Evolutionary conservation across 2,113 vertebrate species (phyloP), one percentile per base, ranked within the genome.

Genomic region (Catagonus wagneri): DNA sequence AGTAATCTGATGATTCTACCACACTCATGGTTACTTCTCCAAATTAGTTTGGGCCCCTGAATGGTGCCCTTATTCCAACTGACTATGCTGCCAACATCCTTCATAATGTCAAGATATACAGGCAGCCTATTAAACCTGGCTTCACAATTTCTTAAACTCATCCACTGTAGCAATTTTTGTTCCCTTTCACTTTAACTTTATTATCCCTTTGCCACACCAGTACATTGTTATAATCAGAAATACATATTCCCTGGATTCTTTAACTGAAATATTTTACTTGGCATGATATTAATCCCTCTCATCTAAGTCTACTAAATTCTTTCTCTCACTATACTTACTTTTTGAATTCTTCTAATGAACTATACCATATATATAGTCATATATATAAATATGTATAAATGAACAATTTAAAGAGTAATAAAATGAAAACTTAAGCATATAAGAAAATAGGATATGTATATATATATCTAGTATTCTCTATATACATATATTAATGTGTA

Each of bases 1-100:
- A 78, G 52, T 54, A 83, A 95, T 69, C 11, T 89, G n/a, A 89
- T 79, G 22, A 84, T 66, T 93, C 65, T 68, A 54, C 27, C 22
- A 74, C 14, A 66, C 22, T 88, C 52, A 66, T 23, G 32, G 60
- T 61, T 84, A 90, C 15, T 89, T 58, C 68, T 79, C 23, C 20
- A 63, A 79, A 79, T 68, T 91, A 50, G 14, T 72, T 56, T 72
- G 20, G 63, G 60, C 23, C 87, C 27, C 8, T 65, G 23, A 81
- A 58, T 83, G 58, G 91, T 52, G 69, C 12, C 78, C 17, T 90
- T 66, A 54, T 71, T 90, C 39, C 2, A 36, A 52, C 22, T 80
- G 56, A 72, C 36, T 68, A 63, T 74, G 1, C 8, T 36, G 36
- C 3, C 27, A 39, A 60, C 27, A 13, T 79, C n/a, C 56, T 79